Conservation (phyloP, 1,140 invertebrate species). For the Contarinia nasturtii region DNA sequence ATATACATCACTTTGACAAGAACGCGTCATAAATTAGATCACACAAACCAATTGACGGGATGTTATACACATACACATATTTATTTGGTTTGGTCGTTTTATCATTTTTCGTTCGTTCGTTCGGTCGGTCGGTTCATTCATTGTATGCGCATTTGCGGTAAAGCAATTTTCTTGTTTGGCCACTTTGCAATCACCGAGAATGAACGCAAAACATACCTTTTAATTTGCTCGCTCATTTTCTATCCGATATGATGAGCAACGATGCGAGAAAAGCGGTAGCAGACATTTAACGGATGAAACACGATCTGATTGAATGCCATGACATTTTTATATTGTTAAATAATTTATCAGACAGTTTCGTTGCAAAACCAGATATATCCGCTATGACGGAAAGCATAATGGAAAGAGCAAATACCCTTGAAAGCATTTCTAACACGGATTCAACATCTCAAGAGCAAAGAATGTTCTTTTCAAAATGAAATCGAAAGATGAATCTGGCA, state of each 20-base stretch:
- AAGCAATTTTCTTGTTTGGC: too few relatives aligned
- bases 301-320: background rate
- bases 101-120: background rate
- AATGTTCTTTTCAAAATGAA: too few relatives aligned
- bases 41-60: conserved; percentile 1
- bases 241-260: background rate
- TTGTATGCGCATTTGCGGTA: background rate
- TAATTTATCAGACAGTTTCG: too few relatives aligned
- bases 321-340: background rate
- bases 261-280: background rate
- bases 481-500: too few relatives aligned
- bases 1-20: conserved; percentile 2
- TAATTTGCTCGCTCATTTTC: background rate
- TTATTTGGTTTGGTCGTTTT: background rate
- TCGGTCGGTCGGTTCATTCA: background rate
- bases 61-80: too few relatives aligned
- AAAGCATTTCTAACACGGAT: too few relatives aligned
- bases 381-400: too few relatives aligned
- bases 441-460: too few relatives aligned
- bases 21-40: conserved; percentile 2
- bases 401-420: too few relatives aligned
- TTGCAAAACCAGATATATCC: too few relatives aligned
- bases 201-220: background rate
- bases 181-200: too few relatives aligned
- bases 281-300: too few relatives aligned